These are phyloP conservation scores for Meganola albula DNA, from an alignment of 2,888 invertebrate species.

Conservation along the genomic window DNA sequence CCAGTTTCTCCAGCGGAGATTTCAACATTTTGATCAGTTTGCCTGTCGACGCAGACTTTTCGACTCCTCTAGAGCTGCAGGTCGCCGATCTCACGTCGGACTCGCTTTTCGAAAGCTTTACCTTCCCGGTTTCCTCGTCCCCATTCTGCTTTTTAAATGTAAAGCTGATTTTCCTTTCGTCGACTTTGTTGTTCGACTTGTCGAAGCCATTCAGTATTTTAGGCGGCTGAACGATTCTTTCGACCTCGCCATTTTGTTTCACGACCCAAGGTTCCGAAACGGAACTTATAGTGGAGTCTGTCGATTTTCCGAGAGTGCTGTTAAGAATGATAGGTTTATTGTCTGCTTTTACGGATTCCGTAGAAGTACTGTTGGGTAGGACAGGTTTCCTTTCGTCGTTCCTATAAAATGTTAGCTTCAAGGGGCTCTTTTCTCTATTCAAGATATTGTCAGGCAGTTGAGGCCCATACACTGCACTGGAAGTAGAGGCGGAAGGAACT, in stretches of 20 bases:
- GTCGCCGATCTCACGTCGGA: conserved; percentile 42
- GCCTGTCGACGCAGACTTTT: conserved; percentile 45
- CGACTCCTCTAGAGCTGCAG: conserved; percentile 36
- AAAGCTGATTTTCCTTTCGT: conserved; percentile 58
- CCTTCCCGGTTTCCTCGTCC: conserved; percentile 43
- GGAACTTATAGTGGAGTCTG: conserved; percentile 41
- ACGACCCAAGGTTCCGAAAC: conserved; percentile 68
- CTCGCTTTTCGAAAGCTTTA: conserved; percentile 51
- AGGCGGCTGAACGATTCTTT: conserved; percentile 50
- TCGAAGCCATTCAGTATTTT: conserved; percentile 54
- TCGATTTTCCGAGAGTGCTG: conserved; percentile 55
- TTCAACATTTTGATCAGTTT: conserved; percentile 55
- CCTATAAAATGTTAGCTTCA: conserved; percentile 64
- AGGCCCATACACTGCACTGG: conserved; percentile 63
- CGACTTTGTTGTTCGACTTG: conserved; percentile 38
- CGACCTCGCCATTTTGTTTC: conserved; percentile 68
- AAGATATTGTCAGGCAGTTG: conserved; percentile 58
- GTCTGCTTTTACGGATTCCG: conserved; percentile 49
- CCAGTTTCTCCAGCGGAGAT: conserved; percentile 63
- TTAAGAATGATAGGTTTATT: conserved; percentile 64
- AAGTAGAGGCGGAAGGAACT: conserved; percentile 45
- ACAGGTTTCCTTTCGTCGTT: conserved; percentile 58
- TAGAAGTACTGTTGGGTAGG: conserved; percentile 44
- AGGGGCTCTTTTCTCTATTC: conserved; percentile 67
- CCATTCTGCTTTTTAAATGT: conserved; percentile 51